Base-by-base conservation (phyloP, 30 jellyfish, hydroid and myxozoan genomes). In the Aurelia aurita complex sp. Pacific region DNA sequence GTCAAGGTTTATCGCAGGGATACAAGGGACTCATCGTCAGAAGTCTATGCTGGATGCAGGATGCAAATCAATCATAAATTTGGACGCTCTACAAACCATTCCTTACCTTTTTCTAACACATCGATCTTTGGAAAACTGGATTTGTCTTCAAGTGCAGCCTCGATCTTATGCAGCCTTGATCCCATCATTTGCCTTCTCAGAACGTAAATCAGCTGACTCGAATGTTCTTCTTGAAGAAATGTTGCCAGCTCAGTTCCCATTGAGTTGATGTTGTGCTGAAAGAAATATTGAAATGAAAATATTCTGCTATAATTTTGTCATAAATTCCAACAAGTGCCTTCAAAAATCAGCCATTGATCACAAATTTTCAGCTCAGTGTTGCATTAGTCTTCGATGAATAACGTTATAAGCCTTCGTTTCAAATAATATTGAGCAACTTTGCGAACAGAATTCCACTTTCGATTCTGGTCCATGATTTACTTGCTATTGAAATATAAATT, bases 141-240 rank as follows among this genome's bases (percentile, higher is more conserved):
- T 74, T 89, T 85, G 69, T 95, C 89, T 23, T 90, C 90, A 17
- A 95, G 86, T 5, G 99, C 89, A 8, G 74, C 59, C 65, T 34
- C 64, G 7, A 95, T 72, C 54, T 64, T 82, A 8, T 57, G 74
- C 77, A 95, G 50, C 19, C 97, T 92, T 29, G 92, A 81, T 9
- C 99, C 98, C 10, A 71, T 54, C 66, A 91, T 46, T 23, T 95
- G 99, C 61, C 97, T 76, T 18, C 99, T 79, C 8, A 95, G 85
- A 43, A 90, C 99, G 60, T 59, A 85, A 23, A 95, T 86, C 66
- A 95, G 64, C 59, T 95, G 99, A 74, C 99, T 89, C 2, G 99
- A 95, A 59, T 86, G 89, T 32, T 95, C 99, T 59, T 90, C 98
- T 95, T 95, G 99, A 23, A 95, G 91, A 62, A 88, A 95, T 46